Evolutionary conservation across 2,797 vertebrate species (phyloP), one percentile per base, ranked within the genome.

Genomic region (Taenioides sp.): DNA sequence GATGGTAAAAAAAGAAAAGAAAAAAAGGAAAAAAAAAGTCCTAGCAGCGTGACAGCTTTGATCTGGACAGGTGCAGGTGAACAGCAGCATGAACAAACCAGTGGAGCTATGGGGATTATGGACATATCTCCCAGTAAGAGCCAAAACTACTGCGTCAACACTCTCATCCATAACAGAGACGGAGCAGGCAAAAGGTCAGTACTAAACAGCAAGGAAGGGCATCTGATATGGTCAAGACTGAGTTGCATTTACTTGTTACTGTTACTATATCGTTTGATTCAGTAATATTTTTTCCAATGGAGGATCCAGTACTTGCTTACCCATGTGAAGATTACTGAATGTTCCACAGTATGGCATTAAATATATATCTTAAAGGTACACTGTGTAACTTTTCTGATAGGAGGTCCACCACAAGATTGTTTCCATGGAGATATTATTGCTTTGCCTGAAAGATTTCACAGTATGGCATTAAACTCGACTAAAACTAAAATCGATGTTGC

Each of bases 101-200:
- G 82, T 68, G 61, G 72, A 87, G 84, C 75, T 76, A 72, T 77
- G 78, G 82, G 89, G 92, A 93, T 92, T 92, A 92, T 83, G 89
- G 66, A 28, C 84, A 79, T 89, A 91, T 90, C 91, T 87, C 78
- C 77, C 73, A 86, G 85, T 80, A 72, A 73, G 80, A 70, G 73
- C 54, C 82, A 75, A 88, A 90, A 86, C 66, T 79, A 81, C 73
- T 83, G 80, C 64, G 83, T 91, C 92, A 89, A 90, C 90, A 90
- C 75, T 82, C 73, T 54, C 72, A 88, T 89, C 80, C 20, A 77
- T 84, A 80, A 79, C 78, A 74, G 69, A 84, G 76, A 87, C 77
- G 71, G 75, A 84, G 22, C 70, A 78, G 82, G 70, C 70, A 76
- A 71, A 88, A 85, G 84, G 85, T 70, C 68, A 50, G 2, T 73